Percentiles rank a stretch among this genome's conserved stretches.
These are phyloP conservation scores for Athripsodes cinereus DNA, from an alignment of 2,888 invertebrate genomes.

Conservation along the genomic window DNA sequence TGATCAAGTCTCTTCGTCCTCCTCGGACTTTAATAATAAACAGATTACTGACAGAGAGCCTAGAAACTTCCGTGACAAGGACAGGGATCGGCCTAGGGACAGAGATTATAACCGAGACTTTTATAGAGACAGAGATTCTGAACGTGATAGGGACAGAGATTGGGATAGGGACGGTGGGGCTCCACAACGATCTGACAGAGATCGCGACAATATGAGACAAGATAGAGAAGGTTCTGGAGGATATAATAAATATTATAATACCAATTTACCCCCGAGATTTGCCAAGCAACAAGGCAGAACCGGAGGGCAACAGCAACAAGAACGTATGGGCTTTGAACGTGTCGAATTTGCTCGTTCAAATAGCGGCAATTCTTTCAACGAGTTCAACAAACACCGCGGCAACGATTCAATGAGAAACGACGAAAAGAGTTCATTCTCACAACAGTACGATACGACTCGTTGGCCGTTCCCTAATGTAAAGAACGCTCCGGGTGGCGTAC, in stretches of 20 bases:
- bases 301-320: conserved; percentile 12
- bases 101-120: conserved; percentile 31
- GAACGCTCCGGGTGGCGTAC: conserved; percentile 9
- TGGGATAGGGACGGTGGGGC: conserved; percentile 32
- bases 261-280: conserved; percentile 80
- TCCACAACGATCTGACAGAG: conserved; percentile 32
- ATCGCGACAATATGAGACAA: conserved; percentile 30
- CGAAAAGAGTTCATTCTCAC: conserved; percentile 26
- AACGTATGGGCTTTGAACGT: conserved; percentile 21
- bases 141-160: conserved; percentile 32
- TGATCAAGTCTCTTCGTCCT: conserved; percentile 11
- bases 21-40: conserved; percentile 28
- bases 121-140: conserved; percentile 34
- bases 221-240: conserved; percentile 27
- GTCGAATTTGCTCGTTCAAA: conserved; percentile 19
- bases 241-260: conserved; percentile 72
- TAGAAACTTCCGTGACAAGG: conserved; percentile 25
- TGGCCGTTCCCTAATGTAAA: conserved; percentile 26
- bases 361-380: conserved; percentile 32
- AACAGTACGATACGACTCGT: conserved; percentile 34
- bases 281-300: conserved; percentile 60
- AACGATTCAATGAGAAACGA: conserved; percentile 8
- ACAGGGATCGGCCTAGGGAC: conserved; percentile 28
- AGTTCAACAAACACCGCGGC: conserved; percentile 27
- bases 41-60: conserved; percentile 28